Evolutionary conservation across 2,113 vertebrate species (phyloP), one percentile per base, ranked within the genome.

Genomic region (Ploceus nigricollis): DNA sequence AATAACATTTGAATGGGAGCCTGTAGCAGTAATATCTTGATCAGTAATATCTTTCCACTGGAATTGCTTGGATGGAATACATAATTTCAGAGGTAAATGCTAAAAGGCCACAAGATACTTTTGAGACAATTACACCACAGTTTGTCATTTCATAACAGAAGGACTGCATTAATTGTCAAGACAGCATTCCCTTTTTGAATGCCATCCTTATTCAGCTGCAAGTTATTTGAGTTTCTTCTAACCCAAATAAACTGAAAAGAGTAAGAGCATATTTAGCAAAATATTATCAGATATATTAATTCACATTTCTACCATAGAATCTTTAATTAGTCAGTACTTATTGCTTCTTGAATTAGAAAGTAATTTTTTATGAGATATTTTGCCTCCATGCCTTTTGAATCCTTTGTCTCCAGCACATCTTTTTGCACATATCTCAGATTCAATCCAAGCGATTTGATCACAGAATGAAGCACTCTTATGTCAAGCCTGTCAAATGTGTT

Each of bases 1-100:
- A 93, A 96, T 82, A 97, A 96, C 91, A 82, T 95, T 90, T 94
- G 94, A 96, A 92, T 64, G 75, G 69, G 47, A 89, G 35, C 25
- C 80, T 90, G 75, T 89, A 94, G 81, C 73, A 71, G 65, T 91
- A 90, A 87, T 93, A 93, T 57, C 70, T 91, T 73, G 33, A 86
- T 71, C n/a, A n/a, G n/a, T n/a, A n/a, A 84, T 65, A 73, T 92
- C 91, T 90, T 93, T 96, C 58, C 69, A 58, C 57, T 95, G 82
- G 87, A 95, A 70, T 81, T 91, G 53, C 24, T 91, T 92, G 47
- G 87, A 77, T 65, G 15, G 85, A 93, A 73, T 37, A 82, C 7
- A 28, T 79, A 68, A 89, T 96, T 91, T 91, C 61, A 75, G 83
- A 39, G 76, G 82, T 60, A 71, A 94, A 87, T 92, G 47, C 51